Conservation (phyloP, 2,888 invertebrate genomes). For the Thera obeliscata region DNA sequence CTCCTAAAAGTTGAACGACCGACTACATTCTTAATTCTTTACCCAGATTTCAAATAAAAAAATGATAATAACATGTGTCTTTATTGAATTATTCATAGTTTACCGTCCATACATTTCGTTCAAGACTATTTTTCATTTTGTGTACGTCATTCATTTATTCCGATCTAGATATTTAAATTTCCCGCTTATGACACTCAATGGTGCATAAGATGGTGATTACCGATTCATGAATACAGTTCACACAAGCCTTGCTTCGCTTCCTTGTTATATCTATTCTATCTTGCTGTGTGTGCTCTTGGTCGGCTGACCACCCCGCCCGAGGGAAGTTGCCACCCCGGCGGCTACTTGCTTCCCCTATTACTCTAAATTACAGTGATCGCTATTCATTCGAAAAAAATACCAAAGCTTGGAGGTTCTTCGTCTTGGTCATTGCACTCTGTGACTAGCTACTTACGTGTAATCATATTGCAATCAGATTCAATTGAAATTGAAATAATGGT, state of each 20-base stretch:
- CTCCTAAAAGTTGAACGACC: slow-evolving; percentile 70
- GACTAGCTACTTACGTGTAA: slow-evolving; percentile 6
- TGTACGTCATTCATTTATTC: slow-evolving; percentile 45
- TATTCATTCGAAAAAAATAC: slow-evolving; percentile 39
- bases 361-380: slow-evolving; percentile 54
- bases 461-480: slow-evolving; percentile 19
- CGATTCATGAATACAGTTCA: slow-evolving; percentile 43
- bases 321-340: slow-evolving; percentile 52
- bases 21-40: slow-evolving; percentile 74
- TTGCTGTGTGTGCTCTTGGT: slow-evolving; percentile 56
- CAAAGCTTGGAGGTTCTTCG: slow-evolving; percentile 27
- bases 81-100: slow-evolving; percentile 71
- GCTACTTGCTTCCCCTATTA: slow-evolving; percentile 47
- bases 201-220: slow-evolving; percentile 39
- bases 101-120: slow-evolving; percentile 54
- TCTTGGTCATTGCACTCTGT: slow-evolving; percentile 35
- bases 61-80: slow-evolving; percentile 63
- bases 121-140: slow-evolving; percentile 53
- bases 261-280: slow-evolving; percentile 40
- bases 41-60: slow-evolving; percentile 69
- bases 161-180: slow-evolving; percentile 70
- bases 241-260: slow-evolving; percentile 37
- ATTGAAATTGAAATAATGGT: slow-evolving; percentile 20
- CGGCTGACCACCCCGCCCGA: slow-evolving; percentile 54
- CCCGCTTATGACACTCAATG: slow-evolving; percentile 35